Evolutionary conservation across 2,113 vertebrate genomes (phyloP), one percentile per base, ranked within the genome.

Genomic region (Cranoglanis bouderius): DNA sequence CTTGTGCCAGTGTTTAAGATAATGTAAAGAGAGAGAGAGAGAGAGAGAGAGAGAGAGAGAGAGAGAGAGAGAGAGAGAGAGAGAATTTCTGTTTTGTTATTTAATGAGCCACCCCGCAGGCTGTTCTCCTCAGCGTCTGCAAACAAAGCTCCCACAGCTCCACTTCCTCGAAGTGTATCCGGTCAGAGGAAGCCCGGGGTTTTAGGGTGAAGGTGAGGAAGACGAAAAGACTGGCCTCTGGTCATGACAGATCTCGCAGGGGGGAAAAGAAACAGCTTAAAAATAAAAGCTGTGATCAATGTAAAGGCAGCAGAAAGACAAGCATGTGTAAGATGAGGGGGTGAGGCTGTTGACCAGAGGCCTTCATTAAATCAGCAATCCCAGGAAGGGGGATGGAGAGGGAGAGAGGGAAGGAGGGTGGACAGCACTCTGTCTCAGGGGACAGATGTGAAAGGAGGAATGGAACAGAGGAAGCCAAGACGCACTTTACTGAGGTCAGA

Each of bases 351-450:
- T 91, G 91, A 91, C 91, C 88, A 74, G 91, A 82, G 74, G 91
- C 93, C 91, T 94, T 94, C 93, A 95, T 95, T 95, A 96, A 95
- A 95, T 94, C 93, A 91, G 91, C 85, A 91, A 85, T 93, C 93
- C 92, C 92, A 91, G 91, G 93, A 94, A 94, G 74, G 90, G 78
- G 92, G 90, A 70, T 87, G 87, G 46, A n/a, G 80, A 92, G 85
- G 93, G 87, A 87, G 88, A 72, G 77, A 89, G 55, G 81, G 72
- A 87, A 88, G 82, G 63, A 70, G 83, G 88, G 85, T 90, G 49
- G 90, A 85, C 90, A 85, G 90, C 63, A 90, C 81, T 82, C 63
- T 43, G 81, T 92, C 94, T 91, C 92, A 12, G 29, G 92, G 93
- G 94, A 92, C 63, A 49, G 49, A 78, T 88, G 92, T 93, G 92